A percentile compares a stretch with the other conserved stretches of the same genome.
phyloP scores from a whole-genome alignment of 2,113 vertebrate genomes.

The Gorsachius goisagi region DNA sequence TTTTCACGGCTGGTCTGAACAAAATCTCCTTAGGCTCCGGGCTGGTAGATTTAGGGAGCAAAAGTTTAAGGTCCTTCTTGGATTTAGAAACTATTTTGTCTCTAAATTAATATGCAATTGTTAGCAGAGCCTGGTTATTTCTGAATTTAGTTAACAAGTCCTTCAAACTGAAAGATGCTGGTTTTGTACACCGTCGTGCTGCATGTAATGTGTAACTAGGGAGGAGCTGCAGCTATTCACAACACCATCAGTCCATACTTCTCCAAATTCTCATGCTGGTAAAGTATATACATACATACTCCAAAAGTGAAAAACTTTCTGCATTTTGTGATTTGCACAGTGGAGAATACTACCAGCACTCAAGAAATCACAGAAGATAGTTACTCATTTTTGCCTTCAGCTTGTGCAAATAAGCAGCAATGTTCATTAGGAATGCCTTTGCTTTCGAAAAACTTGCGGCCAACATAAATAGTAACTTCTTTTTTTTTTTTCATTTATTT shows the following conservation, averaged over 20 bases:
- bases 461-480: background rate
- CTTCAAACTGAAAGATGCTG: background rate
- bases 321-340: background rate
- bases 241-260: background rate
- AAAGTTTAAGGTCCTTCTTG: background rate
- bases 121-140: background rate
- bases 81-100: background rate
- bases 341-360: background rate
- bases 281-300: background rate
- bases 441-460: background rate
- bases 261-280: background rate
- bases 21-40: background rate
- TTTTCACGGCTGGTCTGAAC: background rate
- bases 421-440: background rate
- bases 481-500: background rate
- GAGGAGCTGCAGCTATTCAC: background rate
- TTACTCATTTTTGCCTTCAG: background rate
- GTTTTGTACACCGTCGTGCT: background rate
- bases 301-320: background rate
- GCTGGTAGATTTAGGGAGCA: background rate
- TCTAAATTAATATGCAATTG: background rate
- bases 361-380: background rate
- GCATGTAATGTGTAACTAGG: background rate
- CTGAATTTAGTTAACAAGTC: background rate
- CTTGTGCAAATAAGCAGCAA: background rate